These are phyloP conservation scores for Nycticebus coucang DNA, from an alignment of 2,113 vertebrate genomes.

Conservation along the genomic window DNA sequence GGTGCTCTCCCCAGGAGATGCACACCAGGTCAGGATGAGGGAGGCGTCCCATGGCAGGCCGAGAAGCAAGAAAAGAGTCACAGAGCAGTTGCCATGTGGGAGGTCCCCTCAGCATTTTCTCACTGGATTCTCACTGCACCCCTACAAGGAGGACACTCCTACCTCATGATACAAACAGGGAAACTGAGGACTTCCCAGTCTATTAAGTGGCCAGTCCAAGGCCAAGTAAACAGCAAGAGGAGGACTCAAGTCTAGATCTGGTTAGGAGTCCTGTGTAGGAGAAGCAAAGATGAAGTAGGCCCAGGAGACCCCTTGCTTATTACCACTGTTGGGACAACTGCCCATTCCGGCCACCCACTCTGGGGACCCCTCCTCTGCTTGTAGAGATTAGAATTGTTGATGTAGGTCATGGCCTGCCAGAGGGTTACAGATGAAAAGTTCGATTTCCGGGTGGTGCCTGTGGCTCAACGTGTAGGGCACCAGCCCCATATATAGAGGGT, in stretches of 20 bases:
- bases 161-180: neutral
- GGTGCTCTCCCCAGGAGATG: neutral
- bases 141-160: accelerated
- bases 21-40: accelerated
- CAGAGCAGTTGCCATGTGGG: no score
- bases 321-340: neutral
- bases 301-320: neutral
- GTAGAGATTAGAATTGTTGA: neutral
- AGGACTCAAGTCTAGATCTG: neutral
- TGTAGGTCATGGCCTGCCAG: neutral
- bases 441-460: no score
- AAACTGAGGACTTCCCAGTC: neutral
- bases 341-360: neutral
- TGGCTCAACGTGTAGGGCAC: no score
- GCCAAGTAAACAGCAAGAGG: neutral
- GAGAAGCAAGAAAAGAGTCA: neutral
- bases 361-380: neutral
- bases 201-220: neutral
- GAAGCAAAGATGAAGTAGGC: neutral
- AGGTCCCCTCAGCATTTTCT: neutral
- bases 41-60: neutral
- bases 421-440: neutral
- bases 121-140: neutral
- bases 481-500: no score
- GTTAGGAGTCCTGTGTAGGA: neutral